A percentile compares a stretch with the other conserved stretches of the same genome.
Evolutionary conservation across 35 echinoderm and acorn worm genomes (phyloP).

Genomic region (Patiria miniata): DNA sequence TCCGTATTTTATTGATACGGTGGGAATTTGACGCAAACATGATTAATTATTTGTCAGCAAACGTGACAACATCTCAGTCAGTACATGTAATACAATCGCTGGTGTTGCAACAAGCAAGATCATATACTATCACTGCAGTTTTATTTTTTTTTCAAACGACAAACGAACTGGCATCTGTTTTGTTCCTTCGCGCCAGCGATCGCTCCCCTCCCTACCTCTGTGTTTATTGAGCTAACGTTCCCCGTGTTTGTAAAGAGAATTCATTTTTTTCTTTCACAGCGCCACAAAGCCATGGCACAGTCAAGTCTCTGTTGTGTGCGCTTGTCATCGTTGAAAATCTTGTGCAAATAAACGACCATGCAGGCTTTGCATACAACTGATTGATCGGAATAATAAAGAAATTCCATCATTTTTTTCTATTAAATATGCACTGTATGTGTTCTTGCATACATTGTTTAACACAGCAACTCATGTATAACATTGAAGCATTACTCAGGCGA

Average conservation of each 20-base stretch:
- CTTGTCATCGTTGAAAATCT: slow-evolving; percentile 2
- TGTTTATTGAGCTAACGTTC: slow-evolving; percentile 22
- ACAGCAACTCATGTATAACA: too few relatives aligned
- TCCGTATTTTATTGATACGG: too few relatives aligned
- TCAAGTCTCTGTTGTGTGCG: not conserved
- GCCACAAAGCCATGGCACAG: not conserved
- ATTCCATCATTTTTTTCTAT: not conserved
- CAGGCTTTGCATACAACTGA: not conserved
- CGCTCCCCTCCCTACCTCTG: not conserved
- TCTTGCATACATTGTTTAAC: not conserved
- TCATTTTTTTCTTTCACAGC: not conserved
- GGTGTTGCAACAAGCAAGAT: too few relatives aligned
- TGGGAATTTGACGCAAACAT: too few relatives aligned
- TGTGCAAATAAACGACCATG: slow-evolving; percentile 8
- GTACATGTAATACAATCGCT: too few relatives aligned
- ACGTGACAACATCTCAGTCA: too few relatives aligned
- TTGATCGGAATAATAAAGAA: slow-evolving; percentile 14
- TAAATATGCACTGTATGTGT: not conserved
- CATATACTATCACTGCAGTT: not conserved
- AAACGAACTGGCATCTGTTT: not conserved
- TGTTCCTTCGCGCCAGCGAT: too few relatives aligned
- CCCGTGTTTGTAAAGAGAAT: slow-evolving; percentile 8
- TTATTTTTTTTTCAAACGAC: not conserved
- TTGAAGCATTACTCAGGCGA: too few relatives aligned
- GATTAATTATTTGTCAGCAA: too few relatives aligned